These are phyloP conservation scores for Sinocyclocheilus anshuiensis DNA, from an alignment of 2,113 vertebrate species.

Conservation along the genomic window DNA sequence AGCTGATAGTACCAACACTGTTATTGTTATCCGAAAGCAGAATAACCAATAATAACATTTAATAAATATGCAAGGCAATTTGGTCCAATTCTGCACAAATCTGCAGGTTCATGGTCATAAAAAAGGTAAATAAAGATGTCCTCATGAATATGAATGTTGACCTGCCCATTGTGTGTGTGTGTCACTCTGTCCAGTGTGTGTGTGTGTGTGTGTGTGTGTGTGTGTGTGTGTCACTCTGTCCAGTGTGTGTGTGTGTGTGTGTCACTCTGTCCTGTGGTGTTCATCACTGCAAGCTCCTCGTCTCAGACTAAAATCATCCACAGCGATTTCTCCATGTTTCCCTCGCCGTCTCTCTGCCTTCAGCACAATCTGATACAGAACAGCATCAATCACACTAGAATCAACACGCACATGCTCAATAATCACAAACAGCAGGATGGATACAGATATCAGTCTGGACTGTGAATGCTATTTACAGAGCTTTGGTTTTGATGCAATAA, in stretches of 20 bases:
- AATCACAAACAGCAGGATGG: background rate
- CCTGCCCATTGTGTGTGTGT: background rate
- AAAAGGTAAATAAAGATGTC: no score
- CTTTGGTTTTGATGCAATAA: background rate
- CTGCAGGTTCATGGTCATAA: no score
- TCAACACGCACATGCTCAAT: background rate
- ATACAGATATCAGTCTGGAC: background rate
- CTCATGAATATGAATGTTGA: no score
- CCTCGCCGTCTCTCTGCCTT: conserved; percentile 78
- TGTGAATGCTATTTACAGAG: background rate
- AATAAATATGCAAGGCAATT: no score
- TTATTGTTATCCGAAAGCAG: no score
- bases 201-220: conserved; percentile 10
- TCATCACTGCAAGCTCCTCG: conserved; percentile 73
- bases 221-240: conserved; percentile 6
- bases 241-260: conserved; percentile 22
- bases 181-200: conserved; percentile 24
- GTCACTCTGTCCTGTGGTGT: conserved; percentile 60
- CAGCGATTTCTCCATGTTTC: conserved; percentile 75
- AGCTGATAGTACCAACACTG: no score
- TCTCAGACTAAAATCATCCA: conserved; percentile 81
- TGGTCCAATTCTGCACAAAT: no score
- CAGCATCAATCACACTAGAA: background rate
- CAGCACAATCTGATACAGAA: conserved; percentile 77
- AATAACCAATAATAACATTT: no score